Base-by-base conservation (phyloP, 2,888 invertebrate genomes). In the Lydus trimaculatus region DNA sequence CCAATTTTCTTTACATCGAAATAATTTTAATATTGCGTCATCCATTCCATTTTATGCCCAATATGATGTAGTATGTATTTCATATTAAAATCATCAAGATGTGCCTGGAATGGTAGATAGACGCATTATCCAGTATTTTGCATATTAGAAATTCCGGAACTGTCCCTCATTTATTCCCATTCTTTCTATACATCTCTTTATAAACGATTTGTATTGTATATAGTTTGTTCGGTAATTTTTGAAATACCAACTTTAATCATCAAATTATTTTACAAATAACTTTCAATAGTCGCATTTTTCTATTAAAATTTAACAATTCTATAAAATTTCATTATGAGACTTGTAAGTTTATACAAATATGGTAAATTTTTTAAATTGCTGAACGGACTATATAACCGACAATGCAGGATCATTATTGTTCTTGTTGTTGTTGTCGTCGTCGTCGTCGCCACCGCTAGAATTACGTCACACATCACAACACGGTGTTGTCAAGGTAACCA, bases 401-500 rank as follows among this genome's bases (percentile, higher is more conserved):
- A 8, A 4, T 1, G 43, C 43, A 43, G n/a, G 17, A 43, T 17
- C 43, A 17, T 17, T 8, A 13, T 7, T 8, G 5, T 43, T 7
- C 0, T 43, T 13, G 43, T 6, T 13, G 17, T n/a, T 13, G 43
- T 43, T 13, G 43, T 17, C 17, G 43, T n/a, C 43, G 43, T 43
- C 43, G n/a, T 43, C n/a, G 43, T 43, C 43, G 17, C 8, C 43
- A 5, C 39, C 39, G 6, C 39, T 15, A 43, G 17, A 43, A 66
- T 76, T 75, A 81, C 83, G 83, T 84, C 83, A 82, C 79, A 73
- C 76, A 76, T 80, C 81, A 82, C 81, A 83, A 82, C 82, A 83
- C 83, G 83, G 81, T 82, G 83, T 84, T 78, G 79, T 73, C 80
- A 75, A 79, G 80, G 78, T 75, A 76, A 83, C 83, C 75, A 71